Conservation (phyloP, 2,888 invertebrate species). For the Pristionchus fissidentatus region DNA sequence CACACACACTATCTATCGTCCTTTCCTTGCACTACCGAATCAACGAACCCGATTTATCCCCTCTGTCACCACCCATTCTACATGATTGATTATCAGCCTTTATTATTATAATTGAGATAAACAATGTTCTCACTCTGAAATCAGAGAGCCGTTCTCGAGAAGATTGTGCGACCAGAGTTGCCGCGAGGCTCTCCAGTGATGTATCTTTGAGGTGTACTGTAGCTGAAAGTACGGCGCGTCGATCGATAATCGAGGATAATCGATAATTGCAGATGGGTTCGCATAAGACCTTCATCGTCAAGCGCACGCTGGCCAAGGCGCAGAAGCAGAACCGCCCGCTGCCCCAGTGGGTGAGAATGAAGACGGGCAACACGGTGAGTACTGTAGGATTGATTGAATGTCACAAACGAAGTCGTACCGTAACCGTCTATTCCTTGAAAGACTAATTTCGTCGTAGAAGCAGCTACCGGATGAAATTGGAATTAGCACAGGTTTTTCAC, state of each 20-base stretch:
- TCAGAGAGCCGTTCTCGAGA: not conserved
- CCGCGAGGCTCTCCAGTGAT: not conserved
- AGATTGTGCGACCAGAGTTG: not conserved
- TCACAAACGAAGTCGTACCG: too few relatives aligned
- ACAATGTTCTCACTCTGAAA: conserved; percentile 18
- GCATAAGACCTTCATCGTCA: conserved; percentile 97
- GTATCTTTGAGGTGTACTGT: not conserved
- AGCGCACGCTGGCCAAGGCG: conserved; percentile 97
- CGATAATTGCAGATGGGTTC: conserved; percentile 86
- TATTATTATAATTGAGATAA: conserved; percentile 6
- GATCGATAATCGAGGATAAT: too few relatives aligned
- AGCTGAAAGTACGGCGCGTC: not conserved
- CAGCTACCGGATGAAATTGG: not conserved
- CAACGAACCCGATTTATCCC: conserved; percentile 1
- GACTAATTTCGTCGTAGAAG: too few relatives aligned
- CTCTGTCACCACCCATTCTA: not conserved
- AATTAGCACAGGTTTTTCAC: not conserved
- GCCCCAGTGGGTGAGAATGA: conserved; percentile 83
- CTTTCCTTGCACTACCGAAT: not conserved
- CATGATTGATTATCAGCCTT: not conserved
- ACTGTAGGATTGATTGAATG: not conserved
- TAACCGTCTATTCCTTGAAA: too few relatives aligned
- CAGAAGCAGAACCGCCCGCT: conserved; percentile 98
- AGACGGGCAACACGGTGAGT: conserved; percentile 22
- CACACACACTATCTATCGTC: not conserved